Percentiles rank a stretch among this genome's conserved stretches.
Evolutionary conservation across 1,140 invertebrate species (phyloP).

Genomic region (Drosophila quadrilineata): DNA sequence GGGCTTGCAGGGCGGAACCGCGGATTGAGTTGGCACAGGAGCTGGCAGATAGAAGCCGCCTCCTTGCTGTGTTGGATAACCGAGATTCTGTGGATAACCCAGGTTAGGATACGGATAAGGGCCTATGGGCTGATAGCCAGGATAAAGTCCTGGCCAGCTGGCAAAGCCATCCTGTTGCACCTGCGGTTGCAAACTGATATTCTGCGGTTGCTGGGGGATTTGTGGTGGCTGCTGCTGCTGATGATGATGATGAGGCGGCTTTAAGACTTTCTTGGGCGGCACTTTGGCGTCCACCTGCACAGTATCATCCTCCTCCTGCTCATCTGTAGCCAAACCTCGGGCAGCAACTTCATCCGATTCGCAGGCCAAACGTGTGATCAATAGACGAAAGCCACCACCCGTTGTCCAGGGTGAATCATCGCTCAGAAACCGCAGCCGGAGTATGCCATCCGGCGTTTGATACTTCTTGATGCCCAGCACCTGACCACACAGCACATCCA

Average conservation of each 20-base stretch:
- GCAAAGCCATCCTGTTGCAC: slow-evolving; percentile 5
- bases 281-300: slow-evolving; percentile 51
- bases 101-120: background rate
- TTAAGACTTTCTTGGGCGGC: slow-evolving; percentile 47
- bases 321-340: slow-evolving; percentile 35
- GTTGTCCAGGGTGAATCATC: slow-evolving; percentile 74
- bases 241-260: slow-evolving; percentile 36
- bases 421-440: slow-evolving; percentile 79
- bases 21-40: background rate
- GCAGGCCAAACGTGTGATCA: slow-evolving; percentile 82
- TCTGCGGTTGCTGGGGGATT: slow-evolving; percentile 20
- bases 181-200: slow-evolving; percentile 21
- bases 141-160: slow-evolving; percentile 10
- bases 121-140: background rate
- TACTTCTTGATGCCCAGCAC: slow-evolving; percentile 82
- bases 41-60: slow-evolving; percentile 14
- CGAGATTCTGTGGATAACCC: slow-evolving; percentile 3
- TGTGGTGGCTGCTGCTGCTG: slow-evolving; percentile 32
- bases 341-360: slow-evolving; percentile 55
- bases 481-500: slow-evolving; percentile 82
- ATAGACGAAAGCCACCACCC: slow-evolving; percentile 82
- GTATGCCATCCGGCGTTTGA: slow-evolving; percentile 80
- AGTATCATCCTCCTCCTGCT: slow-evolving; percentile 55
- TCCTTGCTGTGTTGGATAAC: background rate
- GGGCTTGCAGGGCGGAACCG: slow-evolving; percentile 5